Evolutionary conservation across 2,113 vertebrate species (phyloP).

Genomic region (Myrmecobius fasciatus): DNA sequence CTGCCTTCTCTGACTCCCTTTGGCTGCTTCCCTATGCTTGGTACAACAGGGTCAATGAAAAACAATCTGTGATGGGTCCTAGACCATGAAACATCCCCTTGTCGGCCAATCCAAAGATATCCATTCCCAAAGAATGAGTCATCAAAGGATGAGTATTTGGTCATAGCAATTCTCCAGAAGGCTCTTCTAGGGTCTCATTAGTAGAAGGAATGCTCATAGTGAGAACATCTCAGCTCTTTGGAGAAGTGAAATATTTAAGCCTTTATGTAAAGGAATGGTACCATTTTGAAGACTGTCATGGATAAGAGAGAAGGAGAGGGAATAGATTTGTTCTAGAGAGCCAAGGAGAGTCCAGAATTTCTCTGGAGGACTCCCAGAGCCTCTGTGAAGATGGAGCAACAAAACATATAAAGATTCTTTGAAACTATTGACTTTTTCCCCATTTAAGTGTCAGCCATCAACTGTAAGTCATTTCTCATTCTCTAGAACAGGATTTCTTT

Average conservation of each 20-base stretch:
- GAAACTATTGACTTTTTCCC: not conserved
- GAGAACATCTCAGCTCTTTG: not conserved
- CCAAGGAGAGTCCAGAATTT: not conserved
- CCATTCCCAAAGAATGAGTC: not conserved
- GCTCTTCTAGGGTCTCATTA: not conserved
- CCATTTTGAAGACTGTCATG: not conserved
- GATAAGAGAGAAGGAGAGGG: not conserved
- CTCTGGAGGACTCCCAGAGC: not conserved
- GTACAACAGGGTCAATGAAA: too few species aligned
- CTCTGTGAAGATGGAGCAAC: not conserved
- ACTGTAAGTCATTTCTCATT: not conserved
- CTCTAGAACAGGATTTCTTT: not conserved
- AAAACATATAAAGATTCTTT: not conserved
- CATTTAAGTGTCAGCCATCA: not conserved
- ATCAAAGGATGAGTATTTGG: not conserved
- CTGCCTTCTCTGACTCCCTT: not conserved
- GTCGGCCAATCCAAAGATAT: not conserved
- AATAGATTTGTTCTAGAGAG: not conserved
- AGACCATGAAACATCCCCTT: too few species aligned
- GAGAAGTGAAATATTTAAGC: not conserved
- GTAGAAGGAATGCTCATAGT: not conserved
- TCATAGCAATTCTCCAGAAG: not conserved
- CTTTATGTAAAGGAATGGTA: not conserved
- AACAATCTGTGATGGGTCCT: too few species aligned
- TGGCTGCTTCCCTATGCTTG: not conserved